phyloP scores from a whole-genome alignment of 2,888 invertebrate genomes.

The Drosophila tanythrix region DNA sequence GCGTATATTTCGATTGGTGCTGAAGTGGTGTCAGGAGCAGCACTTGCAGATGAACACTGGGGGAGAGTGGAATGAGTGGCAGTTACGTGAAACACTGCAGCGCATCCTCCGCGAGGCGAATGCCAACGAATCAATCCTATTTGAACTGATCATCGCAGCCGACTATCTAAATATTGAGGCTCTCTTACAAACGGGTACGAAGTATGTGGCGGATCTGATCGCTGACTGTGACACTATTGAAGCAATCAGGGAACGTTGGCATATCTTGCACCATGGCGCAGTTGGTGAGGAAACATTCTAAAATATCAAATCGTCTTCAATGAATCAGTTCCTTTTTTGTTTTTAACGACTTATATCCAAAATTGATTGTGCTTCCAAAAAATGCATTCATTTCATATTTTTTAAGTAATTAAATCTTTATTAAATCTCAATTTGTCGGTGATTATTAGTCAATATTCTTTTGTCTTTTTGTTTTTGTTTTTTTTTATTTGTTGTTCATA shows the following conservation, averaged over 20 bases:
- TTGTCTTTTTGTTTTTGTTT: conserved; percentile 27
- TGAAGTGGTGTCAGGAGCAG: conserved; percentile 36
- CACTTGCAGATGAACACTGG: not conserved
- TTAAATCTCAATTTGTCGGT: conserved; percentile 78
- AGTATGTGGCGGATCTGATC: conserved; percentile 38
- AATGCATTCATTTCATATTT: conserved; percentile 26
- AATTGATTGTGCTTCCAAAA: not conserved
- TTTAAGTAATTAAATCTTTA: conserved; percentile 79
- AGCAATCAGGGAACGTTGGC: conserved; percentile 39
- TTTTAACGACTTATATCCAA: not conserved
- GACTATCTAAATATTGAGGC: conserved; percentile 46
- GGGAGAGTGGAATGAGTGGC: not conserved
- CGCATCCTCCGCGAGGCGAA: not conserved
- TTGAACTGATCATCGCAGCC: conserved; percentile 49
- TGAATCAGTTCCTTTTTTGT: not conserved
- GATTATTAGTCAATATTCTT: conserved; percentile 81
- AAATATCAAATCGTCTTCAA: not conserved
- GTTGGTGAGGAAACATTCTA: not conserved
- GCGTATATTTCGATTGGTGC: conserved; percentile 25
- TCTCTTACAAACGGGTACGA: conserved; percentile 30
- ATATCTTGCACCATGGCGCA: conserved; percentile 11
- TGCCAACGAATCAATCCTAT: conserved; percentile 17
- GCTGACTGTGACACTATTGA: conserved; percentile 18
- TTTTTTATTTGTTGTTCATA: conserved; percentile 23
- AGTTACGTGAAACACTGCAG: not conserved